These are phyloP conservation scores for Murina feae DNA, from an alignment of 2,113 vertebrate species.

Conservation along the genomic window DNA sequence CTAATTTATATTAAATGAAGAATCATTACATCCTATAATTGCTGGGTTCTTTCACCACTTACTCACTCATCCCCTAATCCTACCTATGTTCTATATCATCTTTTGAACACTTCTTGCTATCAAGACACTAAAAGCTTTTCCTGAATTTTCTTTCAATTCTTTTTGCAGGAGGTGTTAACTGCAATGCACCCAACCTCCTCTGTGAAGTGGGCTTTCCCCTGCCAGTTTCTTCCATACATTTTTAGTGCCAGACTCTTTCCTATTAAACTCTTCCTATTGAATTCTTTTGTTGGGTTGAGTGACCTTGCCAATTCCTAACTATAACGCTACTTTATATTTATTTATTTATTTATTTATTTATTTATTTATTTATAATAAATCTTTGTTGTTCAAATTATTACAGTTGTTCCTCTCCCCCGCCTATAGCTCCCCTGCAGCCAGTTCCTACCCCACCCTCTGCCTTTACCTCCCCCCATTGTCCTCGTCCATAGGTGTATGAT, in stretches of 20 bases:
- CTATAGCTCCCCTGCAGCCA: no score
- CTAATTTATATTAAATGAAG: not conserved
- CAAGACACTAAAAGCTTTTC: not conserved
- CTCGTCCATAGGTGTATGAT: no score
- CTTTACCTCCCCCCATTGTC: no score
- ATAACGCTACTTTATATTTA: not conserved
- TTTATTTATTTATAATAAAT: no score
- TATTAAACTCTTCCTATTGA: not conserved
- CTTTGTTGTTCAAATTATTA: no score
- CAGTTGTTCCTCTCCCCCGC: no score
- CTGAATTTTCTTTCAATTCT: not conserved
- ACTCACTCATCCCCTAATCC: no score
- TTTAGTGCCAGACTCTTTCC: not conserved
- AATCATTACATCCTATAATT: not conserved
- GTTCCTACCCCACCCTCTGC: no score
- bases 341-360: no score
- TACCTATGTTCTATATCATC: not conserved
- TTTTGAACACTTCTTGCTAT: not conserved
- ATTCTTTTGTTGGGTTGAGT: not conserved
- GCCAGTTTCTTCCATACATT: not conserved
- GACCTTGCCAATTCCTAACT: not conserved
- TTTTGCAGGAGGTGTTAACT: not conserved
- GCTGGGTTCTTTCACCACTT: no score
- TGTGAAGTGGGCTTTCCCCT: not conserved
- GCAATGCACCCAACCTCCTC: fast-evolving